A percentile compares a stretch with the other conserved stretches of the same genome.
phyloP scores from a whole-genome alignment of 2,113 vertebrate genomes.

The Colistium nudipinnis region DNA sequence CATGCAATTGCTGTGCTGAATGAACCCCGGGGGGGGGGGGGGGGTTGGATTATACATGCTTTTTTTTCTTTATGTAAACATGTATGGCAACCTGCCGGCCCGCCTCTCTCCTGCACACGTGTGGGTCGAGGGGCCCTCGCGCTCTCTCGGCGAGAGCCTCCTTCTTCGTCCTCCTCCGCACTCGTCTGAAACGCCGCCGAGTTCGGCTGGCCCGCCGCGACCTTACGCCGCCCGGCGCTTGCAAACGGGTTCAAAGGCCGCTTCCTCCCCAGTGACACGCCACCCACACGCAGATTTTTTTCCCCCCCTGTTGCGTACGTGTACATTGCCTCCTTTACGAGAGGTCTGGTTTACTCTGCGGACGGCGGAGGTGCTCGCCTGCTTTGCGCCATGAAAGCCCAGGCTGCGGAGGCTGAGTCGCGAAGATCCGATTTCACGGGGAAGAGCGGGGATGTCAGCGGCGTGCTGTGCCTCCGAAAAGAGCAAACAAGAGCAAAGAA shows the following conservation, averaged over 20 bases:
- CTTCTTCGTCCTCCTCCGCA: slow-evolving; percentile 71
- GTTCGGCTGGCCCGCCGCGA: slow-evolving; percentile 38
- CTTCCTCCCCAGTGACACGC: slow-evolving; percentile 14
- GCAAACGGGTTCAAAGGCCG: slow-evolving; percentile 41
- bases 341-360: too few species aligned
- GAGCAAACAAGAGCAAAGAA: too few species aligned
- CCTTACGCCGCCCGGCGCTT: slow-evolving; percentile 31
- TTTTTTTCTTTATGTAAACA: neutral
- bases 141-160: slow-evolving; percentile 32
- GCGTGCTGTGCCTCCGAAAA: neutral
- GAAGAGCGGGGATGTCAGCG: neutral
- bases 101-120: slow-evolving; percentile 52
- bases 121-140: slow-evolving; percentile 59
- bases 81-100: slow-evolving; percentile 13
- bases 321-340: slow-evolving; percentile 23
- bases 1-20: too few species aligned
- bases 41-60: too few species aligned
- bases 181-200: slow-evolving; percentile 69
- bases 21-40: neutral
- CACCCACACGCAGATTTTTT: slow-evolving; percentile 6
- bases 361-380: slow-evolving; percentile 28
- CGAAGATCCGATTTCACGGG: slow-evolving; percentile 20
- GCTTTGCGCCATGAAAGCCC: slow-evolving; percentile 1
- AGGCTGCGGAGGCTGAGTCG: neutral
- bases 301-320: too few species aligned